Evolutionary conservation across 2,797 vertebrate species (phyloP).

Genomic region (Acestrorhynchus altus): DNA sequence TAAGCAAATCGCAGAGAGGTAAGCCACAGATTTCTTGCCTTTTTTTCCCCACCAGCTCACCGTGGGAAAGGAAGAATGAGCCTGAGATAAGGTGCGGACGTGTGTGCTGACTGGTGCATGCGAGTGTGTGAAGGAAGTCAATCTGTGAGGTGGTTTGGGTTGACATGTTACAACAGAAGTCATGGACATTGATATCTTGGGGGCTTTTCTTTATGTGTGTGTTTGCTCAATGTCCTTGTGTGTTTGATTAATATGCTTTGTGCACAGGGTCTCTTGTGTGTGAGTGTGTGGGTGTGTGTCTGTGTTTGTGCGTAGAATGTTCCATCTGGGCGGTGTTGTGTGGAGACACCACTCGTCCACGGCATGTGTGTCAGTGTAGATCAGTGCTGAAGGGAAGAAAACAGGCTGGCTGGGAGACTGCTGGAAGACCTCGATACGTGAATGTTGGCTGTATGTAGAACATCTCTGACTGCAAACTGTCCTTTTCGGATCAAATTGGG

Average conservation of each 20-base stretch:
- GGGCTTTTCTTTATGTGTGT: neutral
- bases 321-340: constrained; percentile 53
- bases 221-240: constrained; percentile 3
- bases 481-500: neutral
- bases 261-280: constrained; percentile 8
- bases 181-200: neutral
- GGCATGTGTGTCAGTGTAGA: constrained; percentile 47
- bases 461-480: neutral
- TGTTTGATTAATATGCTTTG: constrained; percentile 26
- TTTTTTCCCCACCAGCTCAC: neutral
- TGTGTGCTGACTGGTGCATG: neutral
- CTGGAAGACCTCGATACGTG: neutral
- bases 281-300: constrained; percentile 31
- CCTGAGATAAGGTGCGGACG: constrained; percentile 13
- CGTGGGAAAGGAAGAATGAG: constrained; percentile 11
- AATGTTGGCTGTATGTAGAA: constrained; percentile 9
- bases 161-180: constrained; percentile 14
- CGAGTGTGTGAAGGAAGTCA: constrained; percentile 26
- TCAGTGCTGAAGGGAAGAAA: constrained; percentile 36
- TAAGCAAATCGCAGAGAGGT: constrained; percentile 42
- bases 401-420: constrained; percentile 15
- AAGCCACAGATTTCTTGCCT: constrained; percentile 29
- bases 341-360: constrained; percentile 46
- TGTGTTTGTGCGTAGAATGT: constrained; percentile 35
- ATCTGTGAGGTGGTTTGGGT: constrained; percentile 35